Conservation (phyloP, 2,888 invertebrate species). For the Drosophila neotestacea region DNA sequence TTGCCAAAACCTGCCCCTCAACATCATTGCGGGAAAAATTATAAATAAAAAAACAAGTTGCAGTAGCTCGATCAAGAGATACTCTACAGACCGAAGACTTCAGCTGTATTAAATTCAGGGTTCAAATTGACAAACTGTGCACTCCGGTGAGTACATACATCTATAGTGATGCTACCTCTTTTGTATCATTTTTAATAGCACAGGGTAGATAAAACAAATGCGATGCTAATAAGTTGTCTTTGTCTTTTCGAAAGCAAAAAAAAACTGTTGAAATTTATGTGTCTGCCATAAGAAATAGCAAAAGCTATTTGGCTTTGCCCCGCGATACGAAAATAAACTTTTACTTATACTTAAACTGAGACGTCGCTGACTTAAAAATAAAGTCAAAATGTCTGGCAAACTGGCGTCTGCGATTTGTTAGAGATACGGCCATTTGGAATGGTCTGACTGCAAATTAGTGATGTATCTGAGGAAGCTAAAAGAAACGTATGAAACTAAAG, state of each 20-base stretch:
- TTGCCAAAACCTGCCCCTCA: slow-evolving; percentile 17
- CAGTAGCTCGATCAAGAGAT: slow-evolving; percentile 5
- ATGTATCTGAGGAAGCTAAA: not conserved
- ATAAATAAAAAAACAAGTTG: not conserved
- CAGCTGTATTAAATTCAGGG: not conserved
- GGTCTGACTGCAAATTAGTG: slow-evolving; percentile 9
- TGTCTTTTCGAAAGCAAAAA: slow-evolving; percentile 21
- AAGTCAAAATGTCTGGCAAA: slow-evolving; percentile 64
- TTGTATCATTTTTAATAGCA: not conserved
- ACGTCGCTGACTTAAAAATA: slow-evolving; percentile 46
- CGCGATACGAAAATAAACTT: slow-evolving; percentile 54
- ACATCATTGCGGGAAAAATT: slow-evolving; percentile 6
- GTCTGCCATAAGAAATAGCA: slow-evolving; percentile 65
- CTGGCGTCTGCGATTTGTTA: slow-evolving; percentile 63
- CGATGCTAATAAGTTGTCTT: slow-evolving; percentile 61
- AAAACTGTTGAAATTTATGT: slow-evolving; percentile 52
- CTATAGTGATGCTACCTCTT: not conserved
- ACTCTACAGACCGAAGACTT: not conserved
- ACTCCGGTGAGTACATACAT: not conserved
- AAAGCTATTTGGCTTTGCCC: slow-evolving; percentile 55
- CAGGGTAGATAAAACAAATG: slow-evolving; percentile 35
- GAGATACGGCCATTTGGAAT: slow-evolving; percentile 25
- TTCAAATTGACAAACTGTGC: not conserved
- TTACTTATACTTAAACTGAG: slow-evolving; percentile 29
- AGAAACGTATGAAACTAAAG: not conserved